phyloP scores from a whole-genome alignment of 2,888 invertebrate genomes.

The Tryphoninae sp. region DNA sequence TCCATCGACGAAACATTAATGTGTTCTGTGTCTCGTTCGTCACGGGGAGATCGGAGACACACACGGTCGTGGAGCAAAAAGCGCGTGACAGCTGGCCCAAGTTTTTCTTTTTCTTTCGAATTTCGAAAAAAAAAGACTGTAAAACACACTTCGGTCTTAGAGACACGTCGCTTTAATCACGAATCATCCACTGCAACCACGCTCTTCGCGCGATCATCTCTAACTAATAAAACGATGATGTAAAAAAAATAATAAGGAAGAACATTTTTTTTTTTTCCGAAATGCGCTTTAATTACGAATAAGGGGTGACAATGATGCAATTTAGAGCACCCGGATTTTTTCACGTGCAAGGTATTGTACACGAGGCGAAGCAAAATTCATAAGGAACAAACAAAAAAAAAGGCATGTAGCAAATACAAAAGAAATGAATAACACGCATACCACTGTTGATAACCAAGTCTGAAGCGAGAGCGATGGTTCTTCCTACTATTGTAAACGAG shows the following conservation, averaged over 20 bases:
- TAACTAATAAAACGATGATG: slow-evolving; percentile 17
- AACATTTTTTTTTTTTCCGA: slow-evolving; percentile 32
- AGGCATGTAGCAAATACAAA: slow-evolving; percentile 32
- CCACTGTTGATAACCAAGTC: slow-evolving; percentile 68
- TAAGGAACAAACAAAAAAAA: slow-evolving; percentile 27
- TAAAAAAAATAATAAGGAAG: slow-evolving; percentile 3
- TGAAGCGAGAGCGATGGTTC: slow-evolving; percentile 72
- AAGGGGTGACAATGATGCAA: slow-evolving; percentile 45
- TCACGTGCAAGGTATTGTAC: slow-evolving; percentile 38
- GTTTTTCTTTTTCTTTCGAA: slow-evolving; percentile 33
- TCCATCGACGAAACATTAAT: slow-evolving; percentile 67
- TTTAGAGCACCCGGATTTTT: slow-evolving; percentile 36
- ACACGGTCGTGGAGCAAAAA: slow-evolving; percentile 37
- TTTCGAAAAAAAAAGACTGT: slow-evolving; percentile 38
- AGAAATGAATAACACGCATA: slow-evolving; percentile 49
- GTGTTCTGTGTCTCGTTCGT: slow-evolving; percentile 71
- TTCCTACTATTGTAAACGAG: slow-evolving; percentile 75
- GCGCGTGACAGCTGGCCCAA: slow-evolving; percentile 6
- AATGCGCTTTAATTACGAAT: slow-evolving; percentile 57
- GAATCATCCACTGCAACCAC: slow-evolving; percentile 38
- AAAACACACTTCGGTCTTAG: slow-evolving; percentile 25
- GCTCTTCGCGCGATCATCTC: slow-evolving; percentile 45
- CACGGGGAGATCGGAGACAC: slow-evolving; percentile 50
- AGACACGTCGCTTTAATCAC: slow-evolving; percentile 32
- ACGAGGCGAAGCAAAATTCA: slow-evolving; percentile 41